phyloP scores from a whole-genome alignment of 2,888 invertebrate species.

The Cephalotes varians region DNA sequence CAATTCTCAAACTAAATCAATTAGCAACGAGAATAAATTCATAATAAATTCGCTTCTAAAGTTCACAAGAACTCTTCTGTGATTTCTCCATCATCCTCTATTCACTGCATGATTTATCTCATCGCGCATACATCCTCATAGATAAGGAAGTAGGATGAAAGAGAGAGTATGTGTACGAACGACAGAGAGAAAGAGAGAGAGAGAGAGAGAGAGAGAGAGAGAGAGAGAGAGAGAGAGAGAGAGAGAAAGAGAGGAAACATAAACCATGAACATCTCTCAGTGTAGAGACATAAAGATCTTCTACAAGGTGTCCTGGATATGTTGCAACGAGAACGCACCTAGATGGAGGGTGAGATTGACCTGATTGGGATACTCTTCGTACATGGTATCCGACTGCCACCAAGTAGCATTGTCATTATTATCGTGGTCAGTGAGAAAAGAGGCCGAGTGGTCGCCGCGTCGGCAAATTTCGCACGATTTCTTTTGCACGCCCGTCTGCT shows the following conservation, averaged over 20 bases:
- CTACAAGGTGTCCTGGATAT: neutral
- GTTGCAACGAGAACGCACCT: constrained; percentile 86
- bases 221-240: constrained; percentile 50
- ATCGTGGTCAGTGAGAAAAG: constrained; percentile 95
- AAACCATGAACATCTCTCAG: constrained; percentile 28
- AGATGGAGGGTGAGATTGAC: constrained; percentile 97
- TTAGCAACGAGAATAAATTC: neutral
- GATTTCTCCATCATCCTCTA: constrained; percentile 48
- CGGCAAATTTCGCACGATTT: constrained; percentile 94
- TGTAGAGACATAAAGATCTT: neutral
- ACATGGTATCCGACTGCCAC: constrained; percentile 99
- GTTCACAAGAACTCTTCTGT: constrained; percentile 10
- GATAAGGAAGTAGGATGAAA: constrained; percentile 68
- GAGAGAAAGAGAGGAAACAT: constrained; percentile 42
- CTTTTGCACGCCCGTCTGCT: constrained; percentile 93
- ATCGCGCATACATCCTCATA: constrained; percentile 71
- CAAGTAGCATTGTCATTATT: constrained; percentile 96
- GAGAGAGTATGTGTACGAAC: constrained; percentile 4
- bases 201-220: constrained; percentile 41
- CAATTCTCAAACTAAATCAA: neutral
- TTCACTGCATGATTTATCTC: constrained; percentile 69
- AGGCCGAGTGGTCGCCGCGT: constrained; percentile 89
- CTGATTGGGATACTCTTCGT: constrained; percentile 95
- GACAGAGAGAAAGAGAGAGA: constrained; percentile 3
- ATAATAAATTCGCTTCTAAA: constrained; percentile 22